phyloP scores from a whole-genome alignment of 2,797 vertebrate species.

The Diceros bicornis region DNA sequence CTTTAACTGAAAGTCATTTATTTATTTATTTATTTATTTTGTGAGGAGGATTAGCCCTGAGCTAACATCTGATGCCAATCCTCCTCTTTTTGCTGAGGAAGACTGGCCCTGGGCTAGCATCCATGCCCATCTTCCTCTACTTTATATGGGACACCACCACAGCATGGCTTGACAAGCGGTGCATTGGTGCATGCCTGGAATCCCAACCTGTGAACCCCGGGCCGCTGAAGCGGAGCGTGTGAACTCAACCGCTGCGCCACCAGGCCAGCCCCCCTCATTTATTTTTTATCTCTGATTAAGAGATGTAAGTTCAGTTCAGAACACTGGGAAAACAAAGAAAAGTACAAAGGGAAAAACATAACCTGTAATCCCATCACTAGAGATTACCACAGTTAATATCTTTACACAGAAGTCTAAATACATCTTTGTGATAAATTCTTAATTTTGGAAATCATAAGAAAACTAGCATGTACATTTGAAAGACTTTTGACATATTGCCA shows the following conservation, averaged over 20 bases:
- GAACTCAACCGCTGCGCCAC: too few species aligned
- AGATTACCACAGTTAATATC: not conserved
- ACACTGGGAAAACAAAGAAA: not conserved
- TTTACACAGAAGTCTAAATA: not conserved
- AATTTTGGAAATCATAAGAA: constrained; percentile 12
- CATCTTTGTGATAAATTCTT: not conserved
- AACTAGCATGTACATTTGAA: not conserved
- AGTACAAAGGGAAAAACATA: not conserved
- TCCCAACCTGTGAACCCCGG: too few species aligned
- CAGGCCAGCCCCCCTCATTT: not conserved
- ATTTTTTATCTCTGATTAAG: constrained; percentile 2
- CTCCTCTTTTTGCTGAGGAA: too few species aligned
- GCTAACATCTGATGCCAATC: too few species aligned
- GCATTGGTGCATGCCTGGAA: too few species aligned
- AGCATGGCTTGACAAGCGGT: too few species aligned
- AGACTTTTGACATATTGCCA: not conserved
- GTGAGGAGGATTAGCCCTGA: too few species aligned
- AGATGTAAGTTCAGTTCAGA: not conserved
- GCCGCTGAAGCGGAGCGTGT: too few species aligned
- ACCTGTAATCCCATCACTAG: not conserved
- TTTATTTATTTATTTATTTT: too few species aligned
- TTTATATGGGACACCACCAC: too few species aligned
- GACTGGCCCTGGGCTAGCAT: too few species aligned
- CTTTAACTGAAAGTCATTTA: not conserved
- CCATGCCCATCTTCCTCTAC: too few species aligned